Conservation (phyloP, 2,797 vertebrate genomes). For the Rhinella marina region DNA sequence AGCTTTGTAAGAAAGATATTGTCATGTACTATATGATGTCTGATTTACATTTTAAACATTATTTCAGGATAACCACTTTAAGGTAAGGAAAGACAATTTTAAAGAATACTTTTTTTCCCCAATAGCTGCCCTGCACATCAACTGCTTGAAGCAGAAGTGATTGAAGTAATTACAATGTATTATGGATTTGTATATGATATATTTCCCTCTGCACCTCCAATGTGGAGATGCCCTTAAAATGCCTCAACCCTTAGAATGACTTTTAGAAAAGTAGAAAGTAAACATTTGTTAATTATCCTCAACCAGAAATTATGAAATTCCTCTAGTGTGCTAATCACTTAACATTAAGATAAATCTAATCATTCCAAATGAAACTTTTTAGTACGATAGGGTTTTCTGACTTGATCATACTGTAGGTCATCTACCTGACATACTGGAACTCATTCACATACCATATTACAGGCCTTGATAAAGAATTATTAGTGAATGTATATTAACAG, state of each 20-base stretch:
- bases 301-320: conserved; percentile 2
- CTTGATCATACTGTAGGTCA: background rate
- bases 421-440: no score
- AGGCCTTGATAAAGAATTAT: background rate
- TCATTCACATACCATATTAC: no score
- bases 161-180: no score
- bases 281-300: background rate
- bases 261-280: background rate
- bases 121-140: no score
- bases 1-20: no score
- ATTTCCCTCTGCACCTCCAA: background rate
- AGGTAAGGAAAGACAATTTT: no score
- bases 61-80: no score
- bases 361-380: background rate
- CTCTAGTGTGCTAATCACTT: background rate
- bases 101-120: no score
- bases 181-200: no score
- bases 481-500: background rate
- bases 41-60: no score
- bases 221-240: background rate
- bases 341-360: background rate
- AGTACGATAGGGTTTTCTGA: background rate
- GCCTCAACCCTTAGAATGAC: background rate
- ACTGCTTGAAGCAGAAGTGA: no score
- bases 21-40: no score